phyloP scores from a whole-genome alignment of 2,797 vertebrate genomes.

The Malurus leucopterus region DNA sequence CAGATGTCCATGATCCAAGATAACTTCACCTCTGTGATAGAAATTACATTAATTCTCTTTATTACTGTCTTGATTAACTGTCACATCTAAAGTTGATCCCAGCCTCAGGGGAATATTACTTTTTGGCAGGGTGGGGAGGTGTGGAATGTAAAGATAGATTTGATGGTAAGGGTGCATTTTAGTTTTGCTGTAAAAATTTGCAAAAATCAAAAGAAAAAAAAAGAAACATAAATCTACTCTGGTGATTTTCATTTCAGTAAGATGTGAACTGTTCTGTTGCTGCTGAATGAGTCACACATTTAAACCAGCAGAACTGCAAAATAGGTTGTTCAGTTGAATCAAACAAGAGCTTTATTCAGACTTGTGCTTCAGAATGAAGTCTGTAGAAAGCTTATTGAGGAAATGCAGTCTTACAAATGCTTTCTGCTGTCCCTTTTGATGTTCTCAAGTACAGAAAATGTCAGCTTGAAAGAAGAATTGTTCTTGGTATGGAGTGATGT shows the following conservation, averaged over 20 bases:
- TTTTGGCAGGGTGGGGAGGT: neutral
- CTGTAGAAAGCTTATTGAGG: neutral
- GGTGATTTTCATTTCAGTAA: neutral
- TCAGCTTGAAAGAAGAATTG: slow-evolving; percentile 13
- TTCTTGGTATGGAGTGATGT: neutral
- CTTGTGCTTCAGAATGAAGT: neutral
- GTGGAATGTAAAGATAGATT: neutral
- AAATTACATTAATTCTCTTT: neutral
- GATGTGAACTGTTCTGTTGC: neutral
- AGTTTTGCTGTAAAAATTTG: neutral
- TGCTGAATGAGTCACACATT: neutral
- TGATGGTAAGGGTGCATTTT: neutral
- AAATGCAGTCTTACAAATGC: neutral
- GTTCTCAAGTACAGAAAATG: neutral
- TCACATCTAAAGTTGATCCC: neutral
- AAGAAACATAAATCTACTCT: neutral
- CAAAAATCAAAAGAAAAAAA: neutral
- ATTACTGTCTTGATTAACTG: neutral
- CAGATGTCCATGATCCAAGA: neutral
- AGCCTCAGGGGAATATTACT: neutral
- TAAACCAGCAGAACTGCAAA: neutral
- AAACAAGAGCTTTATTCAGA: neutral
- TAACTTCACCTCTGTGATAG: neutral
- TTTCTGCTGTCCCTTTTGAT: slow-evolving; percentile 19
- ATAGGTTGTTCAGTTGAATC: neutral